A percentile compares a stretch with the other conserved stretches of the same genome.
Conservation (phyloP, 2,797 vertebrate species). For the Sorex maritimensis region DNA sequence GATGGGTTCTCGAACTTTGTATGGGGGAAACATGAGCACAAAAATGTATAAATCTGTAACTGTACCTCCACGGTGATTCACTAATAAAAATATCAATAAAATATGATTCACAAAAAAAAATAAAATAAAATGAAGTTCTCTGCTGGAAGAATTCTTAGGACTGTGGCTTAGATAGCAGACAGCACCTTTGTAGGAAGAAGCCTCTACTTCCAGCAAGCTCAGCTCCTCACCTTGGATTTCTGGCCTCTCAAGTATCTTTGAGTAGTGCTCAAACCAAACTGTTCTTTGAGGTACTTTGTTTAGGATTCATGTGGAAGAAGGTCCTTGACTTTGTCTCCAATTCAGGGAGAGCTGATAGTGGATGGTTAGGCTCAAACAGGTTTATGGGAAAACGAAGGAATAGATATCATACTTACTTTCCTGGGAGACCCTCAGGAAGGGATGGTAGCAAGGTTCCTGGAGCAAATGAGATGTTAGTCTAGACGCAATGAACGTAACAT, state of each 20-base stretch:
- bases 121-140: not conserved
- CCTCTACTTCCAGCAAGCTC: not conserved
- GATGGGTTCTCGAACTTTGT: no score
- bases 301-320: not conserved
- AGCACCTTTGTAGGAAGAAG: not conserved
- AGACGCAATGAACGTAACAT: not conserved
- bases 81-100: no score
- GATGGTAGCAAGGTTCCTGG: not conserved
- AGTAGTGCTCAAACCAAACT: not conserved
- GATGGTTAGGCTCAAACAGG: not conserved
- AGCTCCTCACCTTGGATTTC: conserved; percentile 32
- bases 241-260: not conserved
- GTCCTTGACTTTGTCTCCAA: not conserved
- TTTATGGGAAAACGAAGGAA: not conserved
- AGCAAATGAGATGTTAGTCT: not conserved
- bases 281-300: not conserved
- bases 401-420: not conserved
- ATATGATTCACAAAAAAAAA: not conserved
- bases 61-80: no score
- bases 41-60: no score
- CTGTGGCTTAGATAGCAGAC: not conserved
- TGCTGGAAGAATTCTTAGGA: not conserved
- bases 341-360: not conserved
- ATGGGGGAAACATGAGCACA: no score
- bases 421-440: not conserved